Conservation (phyloP, 2,113 vertebrate genomes). For the Camelus dromedarius region DNA sequence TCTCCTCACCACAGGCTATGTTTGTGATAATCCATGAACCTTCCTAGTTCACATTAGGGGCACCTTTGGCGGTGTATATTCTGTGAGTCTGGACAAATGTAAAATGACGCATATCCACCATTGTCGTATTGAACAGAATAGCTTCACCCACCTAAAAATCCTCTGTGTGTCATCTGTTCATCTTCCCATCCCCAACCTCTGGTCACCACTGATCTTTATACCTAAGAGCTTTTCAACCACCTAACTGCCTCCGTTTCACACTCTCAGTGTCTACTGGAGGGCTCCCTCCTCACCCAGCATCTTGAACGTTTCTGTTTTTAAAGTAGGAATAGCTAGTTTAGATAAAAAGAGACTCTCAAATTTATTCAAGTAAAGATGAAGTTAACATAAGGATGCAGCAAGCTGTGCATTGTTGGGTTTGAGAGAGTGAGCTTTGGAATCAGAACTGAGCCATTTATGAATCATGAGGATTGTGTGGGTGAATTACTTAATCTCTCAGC, state of each 20-base stretch:
- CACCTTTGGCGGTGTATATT: not conserved
- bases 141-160: not conserved
- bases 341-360: conserved; percentile 22
- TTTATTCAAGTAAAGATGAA: conserved; percentile 1
- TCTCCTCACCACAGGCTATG: not conserved
- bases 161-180: not conserved
- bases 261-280: not conserved
- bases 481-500: not conserved
- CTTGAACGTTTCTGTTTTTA: conserved; percentile 35
- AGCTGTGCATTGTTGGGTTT: not conserved
- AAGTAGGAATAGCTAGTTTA: not conserved
- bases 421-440: not conserved
- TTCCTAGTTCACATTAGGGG: not conserved
- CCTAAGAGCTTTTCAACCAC: not conserved
- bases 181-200: not conserved
- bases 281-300: not conserved
- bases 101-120: not conserved
- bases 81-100: not conserved
- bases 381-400: not conserved
- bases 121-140: not conserved
- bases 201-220: not conserved
- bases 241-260: not conserved
- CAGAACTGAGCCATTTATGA: not conserved
- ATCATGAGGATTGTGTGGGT: not conserved
- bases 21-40: not conserved